Evolutionary conservation across 2,113 vertebrate genomes (phyloP), one percentile per base, ranked within the genome.

Genomic region (Leptobrachium leishanense): DNA sequence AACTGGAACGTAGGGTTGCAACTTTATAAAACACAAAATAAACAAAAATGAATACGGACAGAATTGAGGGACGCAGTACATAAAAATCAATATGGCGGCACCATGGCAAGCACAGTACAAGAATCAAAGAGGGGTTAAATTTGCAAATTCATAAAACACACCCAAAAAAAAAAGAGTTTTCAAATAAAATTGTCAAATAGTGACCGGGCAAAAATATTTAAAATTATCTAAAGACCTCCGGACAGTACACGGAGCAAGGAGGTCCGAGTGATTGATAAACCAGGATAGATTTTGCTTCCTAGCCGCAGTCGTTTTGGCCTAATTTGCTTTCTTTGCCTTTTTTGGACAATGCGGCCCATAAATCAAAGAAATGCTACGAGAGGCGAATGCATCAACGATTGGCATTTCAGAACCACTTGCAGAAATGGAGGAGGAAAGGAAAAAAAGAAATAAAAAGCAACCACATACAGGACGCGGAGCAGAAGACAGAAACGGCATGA

Each of bases 271-370:
- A 93, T 92, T 90, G 92, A 92, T 92, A 92, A 85, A 88, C 89
- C 83, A 84, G 83, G 71, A 31, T n/a, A 41, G 77, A 39, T 73
- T 73, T 43, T 39, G 43, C 57, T n/a, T 41, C 9, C 84, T 89
- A 88, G 90, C 88, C 90, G 88, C 88, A 89, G 90, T 91, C 89
- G 88, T 83, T 40, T 80, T 83, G 85, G 74, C 84, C 92, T 93
- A 94, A 94, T 93, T 92, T 92, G 91, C 92, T 94, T 92, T 89
- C 90, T 92, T 88, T 89, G 92, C 92, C 89, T 92, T 93, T 85
- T 91, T 90, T 86, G 82, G 86, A 89, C 84, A 82, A 83, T 81
- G 78, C 86, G 81, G 84, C 89, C 88, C 91, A 94, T 94, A 93
- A 94, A 94, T 94, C 93, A 94, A 88, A 89, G 86, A 89, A 90